These are phyloP conservation scores for Listronotus oregonensis DNA, from an alignment of 1,140 invertebrate genomes.

Conservation along the genomic window DNA sequence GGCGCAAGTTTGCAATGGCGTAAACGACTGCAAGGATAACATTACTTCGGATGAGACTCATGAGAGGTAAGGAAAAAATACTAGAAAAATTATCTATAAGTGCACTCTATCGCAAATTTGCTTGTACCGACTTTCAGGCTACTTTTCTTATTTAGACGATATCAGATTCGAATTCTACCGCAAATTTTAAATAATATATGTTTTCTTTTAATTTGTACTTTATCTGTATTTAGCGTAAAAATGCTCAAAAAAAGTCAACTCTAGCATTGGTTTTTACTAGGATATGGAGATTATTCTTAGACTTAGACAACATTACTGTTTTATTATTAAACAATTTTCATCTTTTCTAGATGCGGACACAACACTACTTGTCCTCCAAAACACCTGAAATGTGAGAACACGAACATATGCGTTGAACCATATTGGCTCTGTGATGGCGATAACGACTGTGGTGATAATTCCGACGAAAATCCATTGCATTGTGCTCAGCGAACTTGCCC, in stretches of 20 bases:
- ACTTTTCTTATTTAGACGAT: no score
- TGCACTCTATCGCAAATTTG: not conserved
- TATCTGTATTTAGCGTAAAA: no score
- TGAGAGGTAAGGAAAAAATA: constrained; percentile 57
- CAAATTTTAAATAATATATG: no score
- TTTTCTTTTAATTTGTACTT: no score
- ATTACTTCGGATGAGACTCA: constrained; percentile 89
- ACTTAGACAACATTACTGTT: no score
- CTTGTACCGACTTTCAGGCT: no score
- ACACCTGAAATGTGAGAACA: constrained; percentile 89
- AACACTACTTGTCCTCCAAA: constrained; percentile 86
- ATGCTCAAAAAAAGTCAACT: no score
- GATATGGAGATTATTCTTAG: no score
- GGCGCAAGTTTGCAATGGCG: constrained; percentile 85
- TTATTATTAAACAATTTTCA: no score
- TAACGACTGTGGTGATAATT: constrained; percentile 95
- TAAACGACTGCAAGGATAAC: constrained; percentile 94
- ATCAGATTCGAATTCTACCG: no score
- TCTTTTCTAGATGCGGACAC: constrained; percentile 67
- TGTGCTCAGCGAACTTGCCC: constrained; percentile 89
- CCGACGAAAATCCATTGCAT: constrained; percentile 89
- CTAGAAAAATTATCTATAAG: no score
- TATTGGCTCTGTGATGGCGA: constrained; percentile 94
- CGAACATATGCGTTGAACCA: constrained; percentile 93
- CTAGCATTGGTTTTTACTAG: no score